Evolutionary conservation across 2,797 vertebrate genomes (phyloP), one percentile per base, ranked within the genome.

Genomic region (Lateolabrax maculatus): DNA sequence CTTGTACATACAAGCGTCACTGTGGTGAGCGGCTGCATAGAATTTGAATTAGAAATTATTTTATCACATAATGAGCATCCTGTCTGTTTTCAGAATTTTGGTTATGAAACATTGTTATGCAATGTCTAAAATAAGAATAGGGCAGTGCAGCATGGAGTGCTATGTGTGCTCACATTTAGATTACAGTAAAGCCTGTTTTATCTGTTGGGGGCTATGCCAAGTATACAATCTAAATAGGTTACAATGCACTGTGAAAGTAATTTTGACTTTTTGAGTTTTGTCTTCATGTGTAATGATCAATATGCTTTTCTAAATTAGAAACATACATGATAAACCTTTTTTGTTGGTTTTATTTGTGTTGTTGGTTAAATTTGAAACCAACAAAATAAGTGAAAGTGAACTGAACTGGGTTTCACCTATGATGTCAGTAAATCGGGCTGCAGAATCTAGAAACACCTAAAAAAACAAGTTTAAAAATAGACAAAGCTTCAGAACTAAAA

Each of bases 51-150:
- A 61, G 8, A 83, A 74, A 79, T 71, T 9, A 83, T 80, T 77
- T 85, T 36, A 77, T 86, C 71, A 66, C 44, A 80, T 77, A 83
- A 89, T 73, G 53, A 89, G 49, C 76, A 81, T 83, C 75, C 57
- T 75, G 70, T 73, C 79, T 87, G 56, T 80, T 43, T 87, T 79
- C 62, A 56, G 75, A 66, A 58, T 82, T 80, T 57, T 68, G 65
- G 75, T 95, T 93, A 93, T 89, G 89, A 94, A 94, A 95, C 88
- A 79, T 82, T 80, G 80, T 93, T 94, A 94, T 89, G 92, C 84
- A 95, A 94, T 82, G 65, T 89, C 90, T 90, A 90, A 92, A 94
- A 92, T 78, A 88, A 92, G 89, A 84, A 65, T 79, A 70, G 58
- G 49, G 52, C 68, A 46, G 71, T 44, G 63, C 69, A 67, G 72